A percentile compares a stretch with the other conserved stretches of the same genome.
phyloP scores from a whole-genome alignment of 2,797 vertebrate species.

The Rhinoraja longicauda region DNA sequence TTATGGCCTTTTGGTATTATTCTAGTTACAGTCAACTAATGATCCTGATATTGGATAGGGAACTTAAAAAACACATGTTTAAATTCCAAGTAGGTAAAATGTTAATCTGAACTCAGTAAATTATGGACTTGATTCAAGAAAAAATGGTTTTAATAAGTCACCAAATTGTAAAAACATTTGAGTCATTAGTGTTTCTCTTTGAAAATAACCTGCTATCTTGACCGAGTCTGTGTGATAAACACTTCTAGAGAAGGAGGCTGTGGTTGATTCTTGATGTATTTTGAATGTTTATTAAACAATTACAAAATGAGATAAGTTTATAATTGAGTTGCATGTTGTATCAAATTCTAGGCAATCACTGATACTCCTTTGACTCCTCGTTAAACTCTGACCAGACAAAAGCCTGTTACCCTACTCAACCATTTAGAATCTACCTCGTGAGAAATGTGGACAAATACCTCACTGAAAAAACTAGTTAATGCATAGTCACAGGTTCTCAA shows the following conservation, averaged over 20 bases:
- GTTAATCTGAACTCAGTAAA: not conserved
- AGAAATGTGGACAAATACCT: not conserved
- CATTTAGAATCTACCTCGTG: not conserved
- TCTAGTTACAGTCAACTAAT: not conserved
- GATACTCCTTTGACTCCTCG: not conserved
- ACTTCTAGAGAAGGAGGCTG: not conserved
- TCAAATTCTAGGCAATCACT: not conserved
- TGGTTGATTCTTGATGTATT: not conserved
- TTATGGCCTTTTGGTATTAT: too few relatives aligned
- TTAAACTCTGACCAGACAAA: not conserved
- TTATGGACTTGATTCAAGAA: not conserved
- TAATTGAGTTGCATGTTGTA: not conserved
- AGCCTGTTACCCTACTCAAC: not conserved
- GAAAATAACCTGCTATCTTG: not conserved
- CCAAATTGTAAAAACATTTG: not conserved
- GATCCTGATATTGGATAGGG: not conserved
- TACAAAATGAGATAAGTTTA: not conserved
- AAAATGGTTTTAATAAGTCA: not conserved
- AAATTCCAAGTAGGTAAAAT: not conserved
- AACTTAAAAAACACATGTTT: not conserved
- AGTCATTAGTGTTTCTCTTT: not conserved
- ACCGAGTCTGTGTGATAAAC: not conserved
- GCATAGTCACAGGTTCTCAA: not conserved
- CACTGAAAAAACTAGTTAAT: not conserved
- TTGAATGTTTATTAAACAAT: not conserved